phyloP scores from a whole-genome alignment of 2,797 vertebrate species.

The Cygnus olor region DNA sequence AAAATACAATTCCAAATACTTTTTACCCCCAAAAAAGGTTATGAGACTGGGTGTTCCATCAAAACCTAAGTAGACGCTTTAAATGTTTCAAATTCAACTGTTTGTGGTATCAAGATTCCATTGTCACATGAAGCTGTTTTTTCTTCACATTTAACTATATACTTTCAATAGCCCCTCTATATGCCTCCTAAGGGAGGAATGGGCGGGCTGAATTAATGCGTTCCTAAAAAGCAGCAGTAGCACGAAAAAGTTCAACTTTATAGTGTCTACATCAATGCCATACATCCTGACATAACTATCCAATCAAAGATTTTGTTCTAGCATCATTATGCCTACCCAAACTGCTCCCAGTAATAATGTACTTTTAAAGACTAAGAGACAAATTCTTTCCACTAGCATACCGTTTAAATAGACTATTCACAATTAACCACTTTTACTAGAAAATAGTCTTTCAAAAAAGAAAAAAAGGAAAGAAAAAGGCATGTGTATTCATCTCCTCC shows the following conservation, averaged over 20 bases:
- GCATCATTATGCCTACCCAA: neutral
- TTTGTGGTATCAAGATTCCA: neutral
- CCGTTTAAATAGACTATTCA: neutral
- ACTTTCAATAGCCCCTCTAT: neutral
- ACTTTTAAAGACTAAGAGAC: neutral
- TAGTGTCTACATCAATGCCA: neutral
- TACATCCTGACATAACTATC: neutral
- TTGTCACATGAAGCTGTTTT: neutral
- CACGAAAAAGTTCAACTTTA: neutral
- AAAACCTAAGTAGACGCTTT: neutral
- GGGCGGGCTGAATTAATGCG: neutral
- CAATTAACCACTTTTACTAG: neutral
- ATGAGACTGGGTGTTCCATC: neutral
- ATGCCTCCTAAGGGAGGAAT: neutral
- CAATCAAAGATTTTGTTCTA: neutral
- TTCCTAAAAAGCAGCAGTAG: neutral
- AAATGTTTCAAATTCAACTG: neutral
- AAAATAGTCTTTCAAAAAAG: conserved; percentile 26
- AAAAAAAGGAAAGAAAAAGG: neutral
- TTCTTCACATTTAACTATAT: neutral
- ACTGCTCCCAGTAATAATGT: neutral
- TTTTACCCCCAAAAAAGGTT: neutral
- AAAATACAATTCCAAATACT: neutral
- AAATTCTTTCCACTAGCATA: neutral
- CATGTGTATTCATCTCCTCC: neutral